Conservation (phyloP, 2,797 vertebrate species). For the Microchirus variegatus region DNA sequence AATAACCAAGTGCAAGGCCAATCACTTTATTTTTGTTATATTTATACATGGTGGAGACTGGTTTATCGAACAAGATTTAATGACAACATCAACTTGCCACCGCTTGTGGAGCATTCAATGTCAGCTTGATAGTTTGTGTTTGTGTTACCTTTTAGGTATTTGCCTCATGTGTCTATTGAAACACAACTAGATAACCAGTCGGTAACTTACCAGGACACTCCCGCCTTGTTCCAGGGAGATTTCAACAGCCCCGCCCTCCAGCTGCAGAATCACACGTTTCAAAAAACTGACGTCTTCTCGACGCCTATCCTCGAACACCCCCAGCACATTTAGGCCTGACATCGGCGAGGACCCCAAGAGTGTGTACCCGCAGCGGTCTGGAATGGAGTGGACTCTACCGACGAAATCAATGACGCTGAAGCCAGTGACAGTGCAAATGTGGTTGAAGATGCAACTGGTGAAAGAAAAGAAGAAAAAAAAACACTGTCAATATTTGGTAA, state of each 20-base stretch:
- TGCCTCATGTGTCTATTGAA: no score
- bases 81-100: no score
- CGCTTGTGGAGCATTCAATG: no score
- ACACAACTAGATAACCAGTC: no score
- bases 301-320: constrained; percentile 30
- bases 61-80: no score
- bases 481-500: neutral
- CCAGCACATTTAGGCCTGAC: constrained; percentile 26
- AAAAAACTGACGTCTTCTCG: constrained; percentile 50
- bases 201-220: constrained; percentile 30
- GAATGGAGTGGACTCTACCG: constrained; percentile 19
- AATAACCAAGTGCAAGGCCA: no score
- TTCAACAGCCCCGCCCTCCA: constrained; percentile 1
- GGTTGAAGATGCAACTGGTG: constrained; percentile 28
- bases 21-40: no score
- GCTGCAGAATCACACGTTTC: constrained; percentile 30
- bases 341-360: neutral
- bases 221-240: constrained; percentile 45
- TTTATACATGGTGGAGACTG: no score
- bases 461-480: neutral
- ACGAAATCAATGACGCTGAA: constrained; percentile 24
- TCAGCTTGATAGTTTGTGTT: no score
- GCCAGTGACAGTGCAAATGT: constrained; percentile 34
- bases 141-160: no score
- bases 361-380: constrained; percentile 45